Base-by-base conservation (phyloP, 2,113 vertebrate genomes). In the Brachypodius melanocephalos region DNA sequence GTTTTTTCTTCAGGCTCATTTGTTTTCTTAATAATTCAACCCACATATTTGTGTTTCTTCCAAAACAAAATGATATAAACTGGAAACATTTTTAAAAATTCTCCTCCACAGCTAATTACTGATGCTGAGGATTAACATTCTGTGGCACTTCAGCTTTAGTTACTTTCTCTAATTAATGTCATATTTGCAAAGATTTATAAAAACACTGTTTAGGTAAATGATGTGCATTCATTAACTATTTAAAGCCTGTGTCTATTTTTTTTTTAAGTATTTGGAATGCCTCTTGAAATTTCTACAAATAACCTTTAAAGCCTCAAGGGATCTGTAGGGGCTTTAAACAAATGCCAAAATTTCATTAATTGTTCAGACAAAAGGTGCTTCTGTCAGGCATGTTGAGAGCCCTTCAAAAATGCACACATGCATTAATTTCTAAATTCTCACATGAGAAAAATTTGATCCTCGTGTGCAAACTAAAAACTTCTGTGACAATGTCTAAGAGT, bases 121-220 rank as follows among this genome's bases (percentile, higher is more conserved):
- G 88, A 95, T 93, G 90, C 90, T 78, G 89, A 96, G 80, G 92
- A 96, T 96, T 97, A 96, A 90, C 90, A 97, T 95, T 96, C 94
- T 88, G 92, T 48, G 43, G 83, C 95, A 95, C 95, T 97, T 96
- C 94, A 97, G 88, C 88, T 94, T 92, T 94, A 95, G 85, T 96
- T 95, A 95, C 92, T 96, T 96, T 93, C 90, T 75, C 90, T 96
- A 97, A 97, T 97, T 97, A 96, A 97, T 95, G 94, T 95, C 94
- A 96, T 95, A 95, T 96, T 95, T 96, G 95, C 94, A 89, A 93
- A 96, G 94, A 93, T 96, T 90, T 96, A 66, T 71, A 97, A 96
- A 97, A 97, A 97, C 92, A 95, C 90, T 90, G 65, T 93, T 97
- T 96, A 96, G 95, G 89, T 95, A 96, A 96, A 95, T 74, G 18